Conservation (phyloP, 92 coral and sea anemone species). For the Muricea muricata region DNA sequence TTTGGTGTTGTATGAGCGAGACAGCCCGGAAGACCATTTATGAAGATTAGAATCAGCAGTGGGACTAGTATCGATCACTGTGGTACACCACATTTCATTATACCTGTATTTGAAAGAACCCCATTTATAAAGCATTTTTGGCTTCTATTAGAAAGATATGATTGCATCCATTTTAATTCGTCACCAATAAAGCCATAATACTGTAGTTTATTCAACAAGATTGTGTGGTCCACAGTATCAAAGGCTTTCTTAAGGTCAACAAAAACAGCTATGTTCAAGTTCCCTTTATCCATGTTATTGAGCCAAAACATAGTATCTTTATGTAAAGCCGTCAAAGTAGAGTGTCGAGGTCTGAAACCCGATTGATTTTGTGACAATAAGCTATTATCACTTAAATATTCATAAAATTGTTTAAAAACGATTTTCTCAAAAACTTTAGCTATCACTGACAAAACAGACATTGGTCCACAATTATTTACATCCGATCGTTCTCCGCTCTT, state of each 20-base stretch:
- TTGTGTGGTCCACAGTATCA: constrained; percentile 48
- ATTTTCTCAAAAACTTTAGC: constrained; percentile 43
- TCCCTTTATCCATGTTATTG: constrained; percentile 39
- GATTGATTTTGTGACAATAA: constrained; percentile 47
- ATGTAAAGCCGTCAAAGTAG: constrained; percentile 52
- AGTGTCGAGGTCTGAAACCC: constrained; percentile 59
- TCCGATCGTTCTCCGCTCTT: constrained; percentile 47
- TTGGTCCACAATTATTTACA: constrained; percentile 44
- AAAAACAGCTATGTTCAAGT: constrained; percentile 30
- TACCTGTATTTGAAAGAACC: not conserved
- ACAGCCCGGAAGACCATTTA: constrained; percentile 44
- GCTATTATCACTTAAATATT: constrained; percentile 17
- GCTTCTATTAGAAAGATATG: constrained; percentile 39
- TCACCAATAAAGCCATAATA: constrained; percentile 31
- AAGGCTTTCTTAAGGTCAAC: constrained; percentile 49
- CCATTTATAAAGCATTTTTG: constrained; percentile 48
- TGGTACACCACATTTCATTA: constrained; percentile 48
- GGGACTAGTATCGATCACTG: constrained; percentile 63
- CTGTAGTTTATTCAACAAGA: constrained; percentile 21
- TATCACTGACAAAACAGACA: constrained; percentile 1
- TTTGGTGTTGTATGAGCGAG: constrained; percentile 34
- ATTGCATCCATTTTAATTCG: constrained; percentile 40
- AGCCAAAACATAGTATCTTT: constrained; percentile 57
- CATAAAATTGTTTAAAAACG: constrained; percentile 38
- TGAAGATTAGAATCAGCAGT: constrained; percentile 39